Evolutionary conservation across 2,888 invertebrate species (phyloP).

Genomic region (Dilophus febrilis): DNA sequence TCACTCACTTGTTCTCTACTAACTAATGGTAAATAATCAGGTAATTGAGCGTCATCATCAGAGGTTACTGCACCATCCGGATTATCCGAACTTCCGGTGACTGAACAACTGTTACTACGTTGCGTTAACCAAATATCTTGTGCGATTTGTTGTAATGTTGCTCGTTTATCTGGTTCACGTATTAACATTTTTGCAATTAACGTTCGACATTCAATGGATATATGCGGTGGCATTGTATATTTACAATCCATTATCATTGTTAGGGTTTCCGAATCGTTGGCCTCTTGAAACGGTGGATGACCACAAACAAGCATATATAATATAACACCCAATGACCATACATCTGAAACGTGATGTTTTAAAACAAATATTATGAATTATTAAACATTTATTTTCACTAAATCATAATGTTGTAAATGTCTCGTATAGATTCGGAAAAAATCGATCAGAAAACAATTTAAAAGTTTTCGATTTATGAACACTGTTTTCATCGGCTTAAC

Average conservation of each 20-base stretch:
- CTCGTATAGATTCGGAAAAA: neutral
- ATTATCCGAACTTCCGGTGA: slow-evolving; percentile 66
- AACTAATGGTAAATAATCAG: slow-evolving; percentile 63
- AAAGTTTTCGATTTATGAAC: too few relatives aligned
- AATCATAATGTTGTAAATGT: neutral
- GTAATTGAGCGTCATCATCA: slow-evolving; percentile 32
- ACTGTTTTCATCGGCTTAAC: too few relatives aligned
- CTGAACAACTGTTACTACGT: too few relatives aligned
- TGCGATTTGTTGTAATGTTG: slow-evolving; percentile 74
- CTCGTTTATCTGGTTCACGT: slow-evolving; percentile 80
- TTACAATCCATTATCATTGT: slow-evolving; percentile 99
- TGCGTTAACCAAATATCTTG: slow-evolving; percentile 60
- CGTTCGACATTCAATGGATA: slow-evolving; percentile 74
- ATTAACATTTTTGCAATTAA: slow-evolving; percentile 88
- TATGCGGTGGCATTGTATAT: slow-evolving; percentile 78
- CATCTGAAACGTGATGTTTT: slow-evolving; percentile 52
- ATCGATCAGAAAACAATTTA: neutral
- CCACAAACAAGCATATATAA: slow-evolving; percentile 97
- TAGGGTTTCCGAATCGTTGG: slow-evolving; percentile 97
- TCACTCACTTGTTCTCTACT: slow-evolving; percentile 79
- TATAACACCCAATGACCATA: slow-evolving; percentile 98
- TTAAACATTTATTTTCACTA: neutral
- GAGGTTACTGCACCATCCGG: too few relatives aligned
- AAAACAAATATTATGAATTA: neutral
- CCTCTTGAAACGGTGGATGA: slow-evolving; percentile 94